phyloP scores from a whole-genome alignment of 2,113 vertebrate species.

The Petromus typicus region DNA sequence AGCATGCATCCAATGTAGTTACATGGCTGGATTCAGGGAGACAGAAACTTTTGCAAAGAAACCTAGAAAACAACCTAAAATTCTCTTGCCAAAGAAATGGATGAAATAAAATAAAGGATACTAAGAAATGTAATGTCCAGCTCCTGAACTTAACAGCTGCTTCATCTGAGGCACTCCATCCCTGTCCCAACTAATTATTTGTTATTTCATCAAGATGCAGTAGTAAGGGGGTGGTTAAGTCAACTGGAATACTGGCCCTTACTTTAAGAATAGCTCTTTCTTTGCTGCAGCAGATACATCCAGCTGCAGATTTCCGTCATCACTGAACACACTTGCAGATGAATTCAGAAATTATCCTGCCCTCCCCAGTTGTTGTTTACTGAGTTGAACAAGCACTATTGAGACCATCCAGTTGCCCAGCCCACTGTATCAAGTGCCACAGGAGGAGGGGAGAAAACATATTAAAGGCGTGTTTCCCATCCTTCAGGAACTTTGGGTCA shows the following conservation, averaged over 20 bases:
- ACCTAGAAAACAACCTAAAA: slow-evolving; percentile 55
- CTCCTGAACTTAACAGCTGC: slow-evolving; percentile 43
- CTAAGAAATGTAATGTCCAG: slow-evolving; percentile 47
- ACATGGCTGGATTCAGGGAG: neutral
- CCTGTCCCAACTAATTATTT: slow-evolving; percentile 66
- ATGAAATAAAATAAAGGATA: slow-evolving; percentile 34
- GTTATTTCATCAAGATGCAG: slow-evolving; percentile 73
- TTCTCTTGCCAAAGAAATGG: slow-evolving; percentile 40
- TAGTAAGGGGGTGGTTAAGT: slow-evolving; percentile 63
- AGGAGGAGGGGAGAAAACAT: neutral
- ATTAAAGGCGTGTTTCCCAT: neutral
- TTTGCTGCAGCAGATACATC: slow-evolving; percentile 68
- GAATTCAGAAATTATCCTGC: slow-evolving; percentile 79
- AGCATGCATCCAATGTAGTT: neutral
- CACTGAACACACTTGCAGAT: slow-evolving; percentile 65
- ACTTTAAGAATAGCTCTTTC: slow-evolving; percentile 78
- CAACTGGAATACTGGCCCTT: slow-evolving; percentile 69
- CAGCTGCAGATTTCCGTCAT: slow-evolving; percentile 80
- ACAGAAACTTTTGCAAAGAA: slow-evolving; percentile 18
- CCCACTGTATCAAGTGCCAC: slow-evolving; percentile 35
- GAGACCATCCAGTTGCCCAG: slow-evolving; percentile 35
- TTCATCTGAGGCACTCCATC: slow-evolving; percentile 51
- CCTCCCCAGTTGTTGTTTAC: slow-evolving; percentile 58
- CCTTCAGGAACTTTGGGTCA: slow-evolving; percentile 45
- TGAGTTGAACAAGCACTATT: slow-evolving; percentile 71